Evolutionary conservation across 2,797 vertebrate species (phyloP), one percentile per base, ranked within the genome.

Genomic region (Melanotaenia pygmaea): DNA sequence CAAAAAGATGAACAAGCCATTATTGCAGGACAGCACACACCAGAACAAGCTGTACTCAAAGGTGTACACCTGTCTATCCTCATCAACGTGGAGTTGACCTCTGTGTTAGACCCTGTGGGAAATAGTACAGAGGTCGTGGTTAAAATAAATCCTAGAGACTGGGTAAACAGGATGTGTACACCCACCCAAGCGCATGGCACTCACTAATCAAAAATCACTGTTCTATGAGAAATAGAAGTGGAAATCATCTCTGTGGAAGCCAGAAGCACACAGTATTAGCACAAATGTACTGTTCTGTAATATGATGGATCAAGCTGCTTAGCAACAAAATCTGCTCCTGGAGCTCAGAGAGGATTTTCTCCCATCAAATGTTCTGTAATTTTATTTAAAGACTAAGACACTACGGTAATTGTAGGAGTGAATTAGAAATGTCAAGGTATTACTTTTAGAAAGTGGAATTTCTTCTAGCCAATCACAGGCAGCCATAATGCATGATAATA

Each of bases 31-130:
- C 74, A 74, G 77, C 72, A 69, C 84, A 82, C 70, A 80, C 74
- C 59, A 75, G 26, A 45, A 54, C 51, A 51, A 70, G 60, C 70
- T 69, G 74, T 61, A 66, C 78, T 81, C 60, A 50, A n/a, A 81
- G 65, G 73, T 75, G 82, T 82, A 86, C 93, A 93, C 92, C 91
- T 94, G 93, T 94, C 88, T 51, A 40, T 84, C 82, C 86, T 68
- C 77, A 77, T 92, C 85, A 86, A 64, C 45, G 63, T 5, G 37
- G 65, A 60, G 70, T 62, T 4, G 76, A 83, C 86, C 86, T 80
- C 59, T 6, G 68, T 79, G 76, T 56, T 65, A 64, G 80, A 86
- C 81, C 85, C 75, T 0, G 59, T 60, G 67, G 65, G 64, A 64
- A 72, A 70, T 59, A 70, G 43, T 51, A 71, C 38, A 68, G 65